Evolutionary conservation across 2,113 vertebrate genomes (phyloP), one percentile per base, ranked within the genome.

Genomic region (Phalacrocorax pelagicus): DNA sequence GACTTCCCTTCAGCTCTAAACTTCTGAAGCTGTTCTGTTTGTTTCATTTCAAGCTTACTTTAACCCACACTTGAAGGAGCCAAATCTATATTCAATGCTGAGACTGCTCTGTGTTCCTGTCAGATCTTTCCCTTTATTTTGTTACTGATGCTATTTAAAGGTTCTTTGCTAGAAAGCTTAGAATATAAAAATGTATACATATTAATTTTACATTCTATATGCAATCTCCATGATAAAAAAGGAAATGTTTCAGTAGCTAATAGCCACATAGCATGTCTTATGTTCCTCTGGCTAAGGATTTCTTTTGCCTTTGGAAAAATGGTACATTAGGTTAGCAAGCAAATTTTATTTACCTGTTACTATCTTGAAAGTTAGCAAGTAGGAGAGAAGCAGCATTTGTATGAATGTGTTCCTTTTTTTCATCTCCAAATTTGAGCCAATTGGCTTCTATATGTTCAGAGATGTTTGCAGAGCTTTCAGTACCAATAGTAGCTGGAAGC

Each of bases 1-100:
- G 86, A 74, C 83, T 98, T 97, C 88, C 87, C 72, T 95, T 97
- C 70, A 94, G 90, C 69, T 96, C 85, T 96, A 92, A 96, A 94
- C 85, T 96, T 94, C 93, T 96, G 94, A 96, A 86, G 93, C 55
- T 92, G 22, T 47, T 55, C 75, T 97, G 86, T 96, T 97, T 94
- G 96, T 96, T 95, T 96, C 94, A 91, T 90, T 96, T 97, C 90
- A 92, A 95, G 62, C 52, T 92, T 57, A 69, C 65, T 97, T 92
- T 88, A 97, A 92, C 95, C 67, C 69, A 87, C 47, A 92, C 77
- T 38, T 95, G 92, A 85, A 96, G 82, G 78, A 92, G 74, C 58
- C 86, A 96, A 94, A 93, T 88, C 79, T 91, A 77, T 84, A 95
- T 96, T 93, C 95, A 96, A 65, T 14, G 4, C 30, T 93, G 74